phyloP scores from a whole-genome alignment of 2,797 vertebrate species.

The Siniperca undulata region DNA sequence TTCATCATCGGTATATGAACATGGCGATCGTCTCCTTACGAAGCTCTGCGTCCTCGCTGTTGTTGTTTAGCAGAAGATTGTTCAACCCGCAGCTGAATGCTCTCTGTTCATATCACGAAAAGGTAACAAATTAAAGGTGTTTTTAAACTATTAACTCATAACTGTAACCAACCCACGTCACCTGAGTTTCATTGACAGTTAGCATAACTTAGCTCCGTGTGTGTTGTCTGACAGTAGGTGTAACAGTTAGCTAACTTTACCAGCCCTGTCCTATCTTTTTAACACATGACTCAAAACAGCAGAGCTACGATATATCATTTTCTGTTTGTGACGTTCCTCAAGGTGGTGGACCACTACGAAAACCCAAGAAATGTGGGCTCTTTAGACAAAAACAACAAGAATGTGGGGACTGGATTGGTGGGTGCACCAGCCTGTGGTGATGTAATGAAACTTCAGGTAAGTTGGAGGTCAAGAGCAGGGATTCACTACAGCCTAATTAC shows the following conservation, averaged over 20 bases:
- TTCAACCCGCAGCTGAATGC: slow-evolving; percentile 53
- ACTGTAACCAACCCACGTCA: rapidly evolving
- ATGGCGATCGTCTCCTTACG: slow-evolving; percentile 75
- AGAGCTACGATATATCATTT: rapidly evolving
- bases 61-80: slow-evolving; percentile 58
- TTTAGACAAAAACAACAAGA: slow-evolving; percentile 92
- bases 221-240: background rate
- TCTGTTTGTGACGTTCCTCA: slow-evolving; percentile 3
- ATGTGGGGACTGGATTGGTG: slow-evolving; percentile 96
- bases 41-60: slow-evolving; percentile 64
- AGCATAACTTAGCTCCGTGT: background rate
- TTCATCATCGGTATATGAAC: slow-evolving; percentile 34
- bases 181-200: background rate
- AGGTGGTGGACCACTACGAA: slow-evolving; percentile 98
- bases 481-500: background rate
- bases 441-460: slow-evolving; percentile 98
- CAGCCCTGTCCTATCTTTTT: background rate
- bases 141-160: background rate
- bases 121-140: slow-evolving; percentile 61
- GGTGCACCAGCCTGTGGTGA: slow-evolving; percentile 97
- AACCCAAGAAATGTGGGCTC: slow-evolving; percentile 97
- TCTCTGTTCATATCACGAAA: slow-evolving; percentile 80
- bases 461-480: background rate
- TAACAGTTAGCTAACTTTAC: background rate
- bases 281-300: background rate